phyloP scores from a whole-genome alignment of 2,797 vertebrate species.

The Notamacropus eugenii region DNA sequence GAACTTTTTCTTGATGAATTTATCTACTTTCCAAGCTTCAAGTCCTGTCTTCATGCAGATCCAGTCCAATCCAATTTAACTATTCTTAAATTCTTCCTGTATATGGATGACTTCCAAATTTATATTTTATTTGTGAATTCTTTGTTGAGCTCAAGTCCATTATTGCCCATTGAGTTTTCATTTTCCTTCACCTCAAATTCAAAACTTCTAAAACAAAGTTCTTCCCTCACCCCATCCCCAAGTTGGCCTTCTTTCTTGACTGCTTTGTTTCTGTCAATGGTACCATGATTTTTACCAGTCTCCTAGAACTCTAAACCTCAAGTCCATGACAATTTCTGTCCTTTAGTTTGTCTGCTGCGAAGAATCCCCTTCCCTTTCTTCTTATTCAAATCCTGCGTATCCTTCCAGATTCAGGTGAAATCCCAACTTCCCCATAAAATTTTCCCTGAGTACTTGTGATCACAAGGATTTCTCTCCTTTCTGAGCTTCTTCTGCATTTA shows the following conservation, averaged over 20 bases:
- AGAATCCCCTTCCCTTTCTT: neutral
- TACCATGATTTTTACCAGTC: neutral
- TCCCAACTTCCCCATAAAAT: neutral
- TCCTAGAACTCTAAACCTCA: neutral
- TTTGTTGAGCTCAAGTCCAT: neutral
- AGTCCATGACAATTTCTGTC: neutral
- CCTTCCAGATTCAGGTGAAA: neutral
- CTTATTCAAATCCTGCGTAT: neutral
- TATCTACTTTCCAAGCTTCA: neutral
- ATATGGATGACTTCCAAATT: neutral
- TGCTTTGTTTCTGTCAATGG: neutral
- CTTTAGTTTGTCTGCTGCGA: neutral
- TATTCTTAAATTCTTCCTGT: neutral
- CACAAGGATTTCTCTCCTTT: neutral
- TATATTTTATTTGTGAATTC: neutral
- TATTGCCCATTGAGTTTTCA: neutral
- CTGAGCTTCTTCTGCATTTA: neutral
- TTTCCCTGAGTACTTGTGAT: too few species aligned
- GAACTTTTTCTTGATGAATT: neutral
- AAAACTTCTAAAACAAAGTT: neutral
- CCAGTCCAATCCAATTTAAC: neutral
- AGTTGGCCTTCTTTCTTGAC: neutral
- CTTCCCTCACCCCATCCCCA: neutral
- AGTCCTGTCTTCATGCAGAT: neutral
- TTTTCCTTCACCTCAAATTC: neutral